Conservation (phyloP, 1,140 invertebrate genomes). For the Condylostylus longicornis region DNA sequence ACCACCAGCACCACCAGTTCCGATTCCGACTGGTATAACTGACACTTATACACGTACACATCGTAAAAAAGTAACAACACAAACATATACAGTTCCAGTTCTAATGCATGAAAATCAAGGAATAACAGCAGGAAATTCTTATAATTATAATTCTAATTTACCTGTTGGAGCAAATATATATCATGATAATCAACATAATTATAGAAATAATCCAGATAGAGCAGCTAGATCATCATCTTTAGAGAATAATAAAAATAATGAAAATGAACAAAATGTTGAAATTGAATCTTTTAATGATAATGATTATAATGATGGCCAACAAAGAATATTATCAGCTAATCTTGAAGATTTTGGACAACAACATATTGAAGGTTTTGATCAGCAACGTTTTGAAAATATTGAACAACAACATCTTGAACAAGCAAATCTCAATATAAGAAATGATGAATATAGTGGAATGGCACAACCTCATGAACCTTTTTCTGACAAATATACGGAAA, state of each 20-base stretch:
- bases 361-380: constrained; percentile 3
- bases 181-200: neutral
- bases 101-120: no score
- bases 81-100: constrained; percentile 4
- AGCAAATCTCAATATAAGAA: constrained; percentile 10
- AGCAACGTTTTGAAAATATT: constrained; percentile 4
- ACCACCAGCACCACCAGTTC: constrained; percentile 2
- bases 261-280: neutral
- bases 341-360: constrained; percentile 9
- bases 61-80: neutral
- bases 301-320: neutral
- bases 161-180: no score
- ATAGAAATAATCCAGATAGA: neutral
- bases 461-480: neutral
- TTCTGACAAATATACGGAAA: no score
- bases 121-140: no score
- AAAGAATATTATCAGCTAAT: neutral
- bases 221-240: neutral
- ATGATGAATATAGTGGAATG: constrained; percentile 4
- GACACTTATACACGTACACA: neutral
- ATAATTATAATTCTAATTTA: no score
- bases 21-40: neutral
- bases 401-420: constrained; percentile 12
- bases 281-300: neutral
- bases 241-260: neutral